These are phyloP conservation scores for Edolisoma coerulescens DNA, from an alignment of 2,113 vertebrate genomes.

Conservation along the genomic window DNA sequence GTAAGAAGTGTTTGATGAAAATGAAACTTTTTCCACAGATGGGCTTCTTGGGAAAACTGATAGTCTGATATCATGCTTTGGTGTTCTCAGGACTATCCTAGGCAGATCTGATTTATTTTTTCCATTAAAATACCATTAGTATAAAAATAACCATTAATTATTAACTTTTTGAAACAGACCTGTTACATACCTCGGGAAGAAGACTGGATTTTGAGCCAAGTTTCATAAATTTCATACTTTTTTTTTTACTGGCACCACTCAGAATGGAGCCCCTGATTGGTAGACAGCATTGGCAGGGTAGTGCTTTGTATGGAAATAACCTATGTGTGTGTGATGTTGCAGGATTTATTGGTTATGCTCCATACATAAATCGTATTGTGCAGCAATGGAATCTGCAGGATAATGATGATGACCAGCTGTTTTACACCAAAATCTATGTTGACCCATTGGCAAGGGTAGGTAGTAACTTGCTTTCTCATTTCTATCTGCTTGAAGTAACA, in stretches of 20 bases:
- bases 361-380: slow-evolving; percentile 81
- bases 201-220: neutral
- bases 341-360: slow-evolving; percentile 94
- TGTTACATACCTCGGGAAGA: neutral
- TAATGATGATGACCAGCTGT: slow-evolving; percentile 97
- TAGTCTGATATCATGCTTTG: neutral
- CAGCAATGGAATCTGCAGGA: slow-evolving; percentile 93
- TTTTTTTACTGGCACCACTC: neutral
- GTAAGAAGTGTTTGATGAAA: neutral
- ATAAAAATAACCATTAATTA: neutral
- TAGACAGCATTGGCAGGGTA: neutral
- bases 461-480: neutral
- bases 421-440: slow-evolving; percentile 96
- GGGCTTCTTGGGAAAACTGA: neutral
- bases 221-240: neutral
- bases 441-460: slow-evolving; percentile 85
- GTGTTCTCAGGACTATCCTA: neutral
- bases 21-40: neutral
- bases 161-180: neutral
- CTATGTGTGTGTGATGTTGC: slow-evolving; percentile 12
- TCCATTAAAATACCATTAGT: neutral
- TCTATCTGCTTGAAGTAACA: neutral
- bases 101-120: neutral
- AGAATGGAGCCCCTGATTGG: neutral
- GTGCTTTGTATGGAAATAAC: slow-evolving; percentile 17